Base-by-base conservation (phyloP, 1,140 invertebrate species). In the Caerostris extrusa region DNA sequence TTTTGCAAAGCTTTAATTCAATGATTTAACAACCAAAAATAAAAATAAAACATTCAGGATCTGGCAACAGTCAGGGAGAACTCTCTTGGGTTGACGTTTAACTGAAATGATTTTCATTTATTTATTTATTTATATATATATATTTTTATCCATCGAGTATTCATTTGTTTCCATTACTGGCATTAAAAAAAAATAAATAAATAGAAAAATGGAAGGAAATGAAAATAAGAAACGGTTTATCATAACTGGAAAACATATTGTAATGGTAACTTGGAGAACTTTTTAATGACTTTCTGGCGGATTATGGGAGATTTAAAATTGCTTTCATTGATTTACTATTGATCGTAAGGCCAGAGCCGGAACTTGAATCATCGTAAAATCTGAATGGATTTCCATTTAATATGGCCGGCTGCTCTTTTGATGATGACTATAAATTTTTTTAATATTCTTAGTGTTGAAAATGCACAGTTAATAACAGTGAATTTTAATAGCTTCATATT, bases 341-440 rank as follows among this genome's bases (percentile, higher is more conserved):
- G 8, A 71, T 71, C 14, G 19, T 19, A 6, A 53, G 58, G 10
- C 34, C 8, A 3, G 67, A 53, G 14, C 3, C 17, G 64, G 86
- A 53, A 6, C 34, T 61, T 64, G 86, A 88, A 88, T 88, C 58
- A 88, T 88, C 86, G 61, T 88, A 88, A 88, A 88, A 53, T 88
- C 86, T 64, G 64, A 88, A 88, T 88, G 86, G 86, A 88, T 67
- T 64, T 19, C 14, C 14, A 14, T 88, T 64, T n/a, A 88, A 50
- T 64, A 64, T 64, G 50, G 58, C 34, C 34, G 57, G 55, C 83
- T 57, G 6, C 56, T 8, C 57, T 85, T n/a, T 85, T 85, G 55
- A 85, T 88, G 86, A 64, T 8, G 58, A 88, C 86, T 88, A 64
- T 88, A 88, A 88, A 88, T 88, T 88, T 34, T n/a, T 88, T 88